These are phyloP conservation scores for Crossaster papposus DNA, from an alignment of 53 echinoderm and acorn worm genomes.

Conservation along the genomic window DNA sequence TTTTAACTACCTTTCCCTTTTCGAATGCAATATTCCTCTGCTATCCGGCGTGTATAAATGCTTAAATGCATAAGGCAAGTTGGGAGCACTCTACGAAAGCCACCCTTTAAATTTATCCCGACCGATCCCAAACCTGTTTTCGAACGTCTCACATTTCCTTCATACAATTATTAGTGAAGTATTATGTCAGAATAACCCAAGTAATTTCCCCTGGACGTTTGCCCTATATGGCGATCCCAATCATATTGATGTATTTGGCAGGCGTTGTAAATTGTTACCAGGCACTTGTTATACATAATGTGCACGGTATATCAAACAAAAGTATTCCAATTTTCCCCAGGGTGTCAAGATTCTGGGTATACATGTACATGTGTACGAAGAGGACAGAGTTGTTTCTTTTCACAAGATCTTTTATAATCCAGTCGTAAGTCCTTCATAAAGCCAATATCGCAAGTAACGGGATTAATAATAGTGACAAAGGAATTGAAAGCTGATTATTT, in stretches of 20 bases:
- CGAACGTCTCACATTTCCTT: not conserved
- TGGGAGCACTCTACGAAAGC: not conserved
- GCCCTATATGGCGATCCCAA: not conserved
- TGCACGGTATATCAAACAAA: not conserved
- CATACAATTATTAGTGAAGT: not conserved
- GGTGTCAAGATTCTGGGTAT: not conserved
- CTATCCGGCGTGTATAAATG: too few relatives aligned
- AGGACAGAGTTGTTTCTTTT: too few relatives aligned
- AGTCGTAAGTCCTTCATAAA: too few relatives aligned
- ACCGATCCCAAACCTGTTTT: not conserved
- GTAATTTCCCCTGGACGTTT: not conserved
- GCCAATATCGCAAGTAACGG: too few relatives aligned
- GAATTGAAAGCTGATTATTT: too few relatives aligned
- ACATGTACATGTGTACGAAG: too few relatives aligned
- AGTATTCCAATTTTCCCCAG: not conserved
- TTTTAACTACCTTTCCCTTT: too few relatives aligned
- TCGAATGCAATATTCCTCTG: too few relatives aligned
- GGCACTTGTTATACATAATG: not conserved
- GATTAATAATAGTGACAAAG: too few relatives aligned
- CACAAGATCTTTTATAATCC: too few relatives aligned
- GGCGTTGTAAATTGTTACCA: not conserved
- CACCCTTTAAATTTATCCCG: not conserved
- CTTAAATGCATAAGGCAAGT: too few relatives aligned
- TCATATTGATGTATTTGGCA: not conserved
- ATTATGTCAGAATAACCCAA: not conserved